Evolutionary conservation across 2,113 vertebrate species (phyloP), one percentile per base, ranked within the genome.

Genomic region (Myodes glareolus): DNA sequence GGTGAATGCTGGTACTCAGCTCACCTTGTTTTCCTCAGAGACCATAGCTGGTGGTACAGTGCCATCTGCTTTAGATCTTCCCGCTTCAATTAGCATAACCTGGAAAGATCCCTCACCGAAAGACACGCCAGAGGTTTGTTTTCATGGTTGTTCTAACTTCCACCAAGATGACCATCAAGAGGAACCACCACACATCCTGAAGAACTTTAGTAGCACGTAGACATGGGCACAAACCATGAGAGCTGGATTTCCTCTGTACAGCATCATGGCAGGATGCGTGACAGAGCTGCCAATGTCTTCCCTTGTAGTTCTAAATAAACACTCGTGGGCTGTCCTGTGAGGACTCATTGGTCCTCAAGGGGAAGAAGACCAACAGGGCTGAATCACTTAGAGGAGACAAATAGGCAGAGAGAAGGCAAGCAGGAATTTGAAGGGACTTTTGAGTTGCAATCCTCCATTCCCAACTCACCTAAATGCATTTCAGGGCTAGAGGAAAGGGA

Each of bases 231-330:
- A 33, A 39, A 5, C 7, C 17, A 2, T 6, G 13, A 16, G 82
- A 88, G 45, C 1, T 3, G 14, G 61, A 10, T 13, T 17, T 5
- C 21, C 45, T 2, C 42, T 87, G 1, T 2, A 25, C 14, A 29
- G 52, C 75, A 45, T n/a, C 2, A 0, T 4, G 16, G 23, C 36
- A 31, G 5, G 25, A 42, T 16, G 19, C 29, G 0, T 4, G 7
- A 23, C 33, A 58, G 50, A 42, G 33, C 58, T n/a, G 5, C 65
- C 55, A 31, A 23, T 5, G 13, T 11, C 67, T 65, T 45, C 61
- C 58, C 0, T 25, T 21, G 3, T 11, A 36, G 61, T 19, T 77
- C 52, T 88, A 70, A 5, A 14, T 42, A 39, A 85, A 84, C 33
- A 33, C 33, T n/a, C 8, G 27, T 55, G 39, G 5, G n/a, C 33